Percentiles rank a stretch among this genome's conserved stretches.
These are phyloP conservation scores for Balanococcus diminutus DNA, from an alignment of 2,888 invertebrate species.

Conservation along the genomic window DNA sequence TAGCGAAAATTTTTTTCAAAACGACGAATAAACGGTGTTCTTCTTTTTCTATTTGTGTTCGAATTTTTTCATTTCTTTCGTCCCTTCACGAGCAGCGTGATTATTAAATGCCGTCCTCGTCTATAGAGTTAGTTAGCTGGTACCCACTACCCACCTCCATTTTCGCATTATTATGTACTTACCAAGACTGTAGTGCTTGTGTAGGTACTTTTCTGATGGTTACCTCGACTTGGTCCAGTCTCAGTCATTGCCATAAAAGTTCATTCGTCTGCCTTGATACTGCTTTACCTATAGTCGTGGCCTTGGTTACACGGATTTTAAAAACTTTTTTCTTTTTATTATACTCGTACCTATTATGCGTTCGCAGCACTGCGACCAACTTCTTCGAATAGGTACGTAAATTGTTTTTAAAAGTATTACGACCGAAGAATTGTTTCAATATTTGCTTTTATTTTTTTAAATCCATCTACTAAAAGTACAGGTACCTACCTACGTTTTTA, in stretches of 20 bases:
- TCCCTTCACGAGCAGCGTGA: not conserved
- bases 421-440: not conserved
- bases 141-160: too few species aligned
- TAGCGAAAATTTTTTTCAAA: constrained; percentile 31
- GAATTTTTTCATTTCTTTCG: not conserved
- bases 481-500: too few species aligned
- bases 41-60: not conserved
- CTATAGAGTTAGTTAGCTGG: too few species aligned
- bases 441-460: not conserved
- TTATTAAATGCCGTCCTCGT: not conserved
- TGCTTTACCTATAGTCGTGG: not conserved
- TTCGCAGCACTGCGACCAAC: not conserved
- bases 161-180: too few species aligned
- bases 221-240: not conserved
- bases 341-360: not conserved
- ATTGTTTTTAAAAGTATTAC: not conserved
- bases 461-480: too few species aligned
- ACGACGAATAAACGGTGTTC: constrained; percentile 25
- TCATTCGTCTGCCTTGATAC: not conserved
- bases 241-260: not conserved
- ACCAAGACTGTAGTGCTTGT: too few species aligned
- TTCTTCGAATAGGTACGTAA: not conserved
- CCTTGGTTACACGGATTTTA: not conserved
- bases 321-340: not conserved
- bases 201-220: not conserved